Percentiles rank a stretch among this genome's conserved stretches.
phyloP scores from a whole-genome alignment of 2,113 vertebrate species.

The Myiozetetes cayanensis region DNA sequence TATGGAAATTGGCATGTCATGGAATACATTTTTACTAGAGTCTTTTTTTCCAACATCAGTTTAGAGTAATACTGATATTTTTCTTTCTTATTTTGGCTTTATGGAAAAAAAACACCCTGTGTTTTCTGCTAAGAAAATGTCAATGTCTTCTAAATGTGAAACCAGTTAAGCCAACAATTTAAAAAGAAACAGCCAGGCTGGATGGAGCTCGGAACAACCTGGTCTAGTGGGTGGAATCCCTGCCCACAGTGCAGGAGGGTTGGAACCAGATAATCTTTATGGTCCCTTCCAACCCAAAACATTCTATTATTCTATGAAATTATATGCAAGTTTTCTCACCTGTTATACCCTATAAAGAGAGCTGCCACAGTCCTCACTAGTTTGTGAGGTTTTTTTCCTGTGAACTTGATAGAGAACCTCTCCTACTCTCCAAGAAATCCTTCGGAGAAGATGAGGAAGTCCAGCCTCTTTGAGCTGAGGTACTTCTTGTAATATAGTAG shows the following conservation, averaged over 20 bases:
- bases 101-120: background rate
- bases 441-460: background rate
- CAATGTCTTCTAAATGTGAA: background rate
- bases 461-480: background rate
- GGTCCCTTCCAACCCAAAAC: background rate
- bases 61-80: background rate
- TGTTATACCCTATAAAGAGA: background rate
- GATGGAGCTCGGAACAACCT: background rate
- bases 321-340: background rate
- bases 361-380: background rate
- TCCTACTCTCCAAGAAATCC: background rate
- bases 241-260: rapidly evolving
- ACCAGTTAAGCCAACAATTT: background rate
- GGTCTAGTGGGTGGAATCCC: background rate
- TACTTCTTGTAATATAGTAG: background rate
- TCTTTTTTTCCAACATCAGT: background rate
- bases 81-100: background rate
- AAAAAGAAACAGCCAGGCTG: background rate
- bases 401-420: background rate
- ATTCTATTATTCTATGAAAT: background rate
- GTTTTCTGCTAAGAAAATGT: background rate
- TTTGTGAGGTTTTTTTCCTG: background rate
- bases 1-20: background rate
- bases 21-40: background rate
- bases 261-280: background rate